Evolutionary conservation across 2,888 invertebrate species (phyloP), one percentile per base, ranked within the genome.

Genomic region (Elmis aenea): DNA sequence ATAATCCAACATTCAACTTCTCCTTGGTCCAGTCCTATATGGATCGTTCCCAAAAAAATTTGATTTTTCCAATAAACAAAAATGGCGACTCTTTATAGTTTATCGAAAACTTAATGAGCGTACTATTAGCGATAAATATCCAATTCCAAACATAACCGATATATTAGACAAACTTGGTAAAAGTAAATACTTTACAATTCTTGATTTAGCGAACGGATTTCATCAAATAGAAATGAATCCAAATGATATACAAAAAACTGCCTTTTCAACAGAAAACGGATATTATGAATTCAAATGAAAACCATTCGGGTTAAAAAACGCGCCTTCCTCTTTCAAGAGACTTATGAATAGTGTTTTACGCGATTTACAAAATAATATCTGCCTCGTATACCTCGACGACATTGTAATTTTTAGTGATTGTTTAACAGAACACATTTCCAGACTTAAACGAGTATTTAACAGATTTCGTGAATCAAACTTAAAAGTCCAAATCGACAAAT

Each of bases 1-100:
- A n/a, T n/a, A n/a, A n/a, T n/a, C n/a, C n/a, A n/a, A 1, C 35
- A 55, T 41, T 16, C 25, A 10, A 60, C 57, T n/a, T n/a, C n/a
- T n/a, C n/a, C n/a, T n/a, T n/a, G n/a, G n/a, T n/a, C n/a, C n/a
- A n/a, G n/a, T n/a, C n/a, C n/a, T n/a, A n/a, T n/a, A n/a, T n/a
- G n/a, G n/a, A n/a, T 13, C 13, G 2, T 5, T 12, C 5, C 25
- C 25, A 8, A 25, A 25, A 13, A 25, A 25, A 25, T 11, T 11
- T 8, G 25, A 25, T n/a, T 5, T 5, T 10, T 25, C 25, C 8
- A 14, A 14, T 5, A 13, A 3, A 8, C 25, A 25, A 25, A 25
- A n/a, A 39, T 55, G 48, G 48, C 29, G 54, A 25, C 22, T 56
- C 5, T 54, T 60, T 13, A 11, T 52, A 43, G 29, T 60, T 50